These are phyloP conservation scores for Myiagra hebetior DNA, from an alignment of 2,113 vertebrate species.

Conservation along the genomic window DNA sequence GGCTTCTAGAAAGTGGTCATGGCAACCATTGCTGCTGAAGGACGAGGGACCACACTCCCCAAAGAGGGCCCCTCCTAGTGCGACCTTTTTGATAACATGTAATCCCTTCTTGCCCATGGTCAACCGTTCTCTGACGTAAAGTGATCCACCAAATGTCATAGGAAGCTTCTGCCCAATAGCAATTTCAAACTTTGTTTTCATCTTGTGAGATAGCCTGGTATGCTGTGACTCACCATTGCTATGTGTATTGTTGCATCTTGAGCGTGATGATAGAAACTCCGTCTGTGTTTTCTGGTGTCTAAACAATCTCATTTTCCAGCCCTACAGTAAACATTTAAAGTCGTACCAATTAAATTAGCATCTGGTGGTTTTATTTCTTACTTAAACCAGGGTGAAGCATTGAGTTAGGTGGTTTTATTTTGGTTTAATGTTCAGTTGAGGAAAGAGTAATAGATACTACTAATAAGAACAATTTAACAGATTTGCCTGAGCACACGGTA, in stretches of 20 bases:
- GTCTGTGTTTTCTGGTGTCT: background rate
- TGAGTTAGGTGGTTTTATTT: background rate
- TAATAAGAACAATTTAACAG: background rate
- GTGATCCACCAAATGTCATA: background rate
- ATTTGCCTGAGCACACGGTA: fast-evolving
- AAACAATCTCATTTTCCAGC: background rate
- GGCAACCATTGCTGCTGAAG: background rate
- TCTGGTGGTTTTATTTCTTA: background rate
- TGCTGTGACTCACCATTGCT: background rate
- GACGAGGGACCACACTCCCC: fast-evolving
- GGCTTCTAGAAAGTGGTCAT: background rate
- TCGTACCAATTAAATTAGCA: background rate
- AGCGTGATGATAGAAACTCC: background rate
- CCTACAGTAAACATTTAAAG: background rate
- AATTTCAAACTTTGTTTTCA: background rate
- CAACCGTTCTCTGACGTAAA: background rate
- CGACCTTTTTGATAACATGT: fast-evolving
- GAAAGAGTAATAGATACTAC: background rate
- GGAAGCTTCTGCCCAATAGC: background rate
- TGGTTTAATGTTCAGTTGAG: background rate
- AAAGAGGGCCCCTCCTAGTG: fast-evolving
- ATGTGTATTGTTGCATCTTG: background rate
- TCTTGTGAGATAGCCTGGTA: background rate
- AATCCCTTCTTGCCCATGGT: too few relatives aligned
- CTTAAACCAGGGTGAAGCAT: background rate